Percentiles rank a stretch among this genome's conserved stretches.
These are phyloP conservation scores for Anguilla pacifica DNA, from an alignment of 2,797 vertebrate genomes.

Conservation along the genomic window DNA sequence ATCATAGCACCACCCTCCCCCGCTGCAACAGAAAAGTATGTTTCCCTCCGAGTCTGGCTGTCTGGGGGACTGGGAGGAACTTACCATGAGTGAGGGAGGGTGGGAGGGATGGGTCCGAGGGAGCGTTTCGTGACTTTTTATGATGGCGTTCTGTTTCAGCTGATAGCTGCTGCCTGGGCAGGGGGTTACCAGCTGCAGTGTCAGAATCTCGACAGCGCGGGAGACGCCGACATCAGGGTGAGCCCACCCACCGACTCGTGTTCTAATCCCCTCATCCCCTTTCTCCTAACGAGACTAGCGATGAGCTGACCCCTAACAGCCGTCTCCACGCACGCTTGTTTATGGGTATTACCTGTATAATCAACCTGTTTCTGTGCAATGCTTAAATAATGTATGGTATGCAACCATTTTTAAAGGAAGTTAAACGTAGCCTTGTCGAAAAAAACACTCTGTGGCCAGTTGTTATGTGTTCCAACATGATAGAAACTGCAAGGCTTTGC, in stretches of 20 bases:
- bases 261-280: not conserved
- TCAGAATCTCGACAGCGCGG: slow-evolving; percentile 79
- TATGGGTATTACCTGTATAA: not conserved
- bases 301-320: not conserved
- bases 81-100: not conserved
- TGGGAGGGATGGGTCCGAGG: not conserved
- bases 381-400: not conserved
- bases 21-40: not conserved
- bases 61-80: not conserved
- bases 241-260: slow-evolving; percentile 50
- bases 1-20: not conserved
- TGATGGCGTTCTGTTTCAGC: slow-evolving; percentile 64
- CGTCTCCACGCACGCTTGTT: not conserved
- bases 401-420: not conserved
- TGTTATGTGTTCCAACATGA: slow-evolving; percentile 10
- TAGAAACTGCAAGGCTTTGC: not conserved
- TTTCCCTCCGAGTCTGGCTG: not conserved
- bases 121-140: not conserved
- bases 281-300: not conserved
- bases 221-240: slow-evolving; percentile 78
- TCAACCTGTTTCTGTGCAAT: not conserved
- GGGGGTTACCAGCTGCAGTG: slow-evolving; percentile 83
- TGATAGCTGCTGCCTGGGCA: slow-evolving; percentile 79
- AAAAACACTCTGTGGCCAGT: not conserved
- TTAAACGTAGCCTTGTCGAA: not conserved